These are phyloP conservation scores for Limnodromus scolopaceus DNA, from an alignment of 2,797 vertebrate genomes.

Conservation along the genomic window DNA sequence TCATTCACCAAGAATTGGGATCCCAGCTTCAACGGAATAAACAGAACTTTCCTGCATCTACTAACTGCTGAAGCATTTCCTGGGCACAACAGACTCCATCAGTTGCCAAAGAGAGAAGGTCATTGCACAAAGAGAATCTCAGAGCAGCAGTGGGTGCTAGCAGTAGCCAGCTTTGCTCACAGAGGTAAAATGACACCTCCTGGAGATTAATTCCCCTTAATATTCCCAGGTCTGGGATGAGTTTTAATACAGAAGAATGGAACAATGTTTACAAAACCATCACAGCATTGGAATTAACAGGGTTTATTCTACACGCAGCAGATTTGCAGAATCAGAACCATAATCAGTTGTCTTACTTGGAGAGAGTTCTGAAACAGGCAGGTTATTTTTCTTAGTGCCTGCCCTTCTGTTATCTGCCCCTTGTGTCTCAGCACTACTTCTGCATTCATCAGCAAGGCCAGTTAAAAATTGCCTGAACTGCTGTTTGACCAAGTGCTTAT, in stretches of 20 bases:
- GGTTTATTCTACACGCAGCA: not conserved
- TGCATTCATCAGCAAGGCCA: constrained; percentile 69
- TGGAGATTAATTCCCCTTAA: not conserved
- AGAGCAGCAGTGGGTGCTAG: not conserved
- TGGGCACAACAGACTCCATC: not conserved
- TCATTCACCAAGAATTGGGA: constrained; percentile 5
- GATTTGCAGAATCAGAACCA: not conserved
- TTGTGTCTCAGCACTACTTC: constrained; percentile 43
- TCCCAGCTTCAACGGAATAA: constrained; percentile 18
- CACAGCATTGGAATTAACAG: not conserved
- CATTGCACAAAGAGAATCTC: not conserved
- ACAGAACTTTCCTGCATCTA: constrained; percentile 34
- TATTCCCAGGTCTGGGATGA: not conserved
- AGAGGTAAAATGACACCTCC: not conserved
- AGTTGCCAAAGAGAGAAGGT: constrained; percentile 13
- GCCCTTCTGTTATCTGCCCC: not conserved
- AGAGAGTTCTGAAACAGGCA: not conserved
- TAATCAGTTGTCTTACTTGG: not conserved
- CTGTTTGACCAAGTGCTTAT: constrained; percentile 72
- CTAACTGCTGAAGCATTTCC: not conserved
- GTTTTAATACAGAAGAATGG: constrained; percentile 16
- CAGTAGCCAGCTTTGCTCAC: not conserved
- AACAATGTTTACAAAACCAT: not conserved
- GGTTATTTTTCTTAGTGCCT: not conserved
- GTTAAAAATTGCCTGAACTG: constrained; percentile 59